Base-by-base conservation (phyloP, 2,113 vertebrate genomes). In the Larimichthys crocea region DNA sequence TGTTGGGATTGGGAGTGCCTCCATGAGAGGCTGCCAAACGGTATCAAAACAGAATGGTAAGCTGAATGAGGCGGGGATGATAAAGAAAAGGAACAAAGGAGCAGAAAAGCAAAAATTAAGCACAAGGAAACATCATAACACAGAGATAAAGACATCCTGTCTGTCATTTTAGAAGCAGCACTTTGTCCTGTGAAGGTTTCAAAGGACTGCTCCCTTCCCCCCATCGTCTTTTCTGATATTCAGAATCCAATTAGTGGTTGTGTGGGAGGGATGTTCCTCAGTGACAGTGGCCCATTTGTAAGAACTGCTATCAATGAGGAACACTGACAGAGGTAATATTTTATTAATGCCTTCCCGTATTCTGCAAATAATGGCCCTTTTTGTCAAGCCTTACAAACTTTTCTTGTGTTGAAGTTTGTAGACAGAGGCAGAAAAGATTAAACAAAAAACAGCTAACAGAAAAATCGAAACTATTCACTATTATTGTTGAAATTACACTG, bases 161-260 rank as follows among this genome's bases (percentile, higher is more conserved):
- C 44, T 42, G 59, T 42, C 73, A 74, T 60, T 80, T 44, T 29
- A 71, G 71, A 68, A 65, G 73, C 61, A 19, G 57, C 29, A 53
- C 67, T 68, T 65, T 71, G 62, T 31, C 49, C 68, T 60, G 40
- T 53, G 26, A 86, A 40, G 63, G 75, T 66, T 74, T 78, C 10
- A 71, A 86, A 63, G 70, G 35, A 55, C 48, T 16, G 49, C 72
- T 26, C 74, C 22, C 35, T 88, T 48, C 71, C 79, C 62, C 65
- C 76, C 61, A 46, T 46, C 82, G 57, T 76, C 15, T 40, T 40
- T 52, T 74, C 67, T 79, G 81, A 78, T 88, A 85, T 88, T 85
- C 88, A 85, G 22, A 85, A 86, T 88, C 83, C 83, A 89, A 85
- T 88, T 88, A 88, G 76, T 24, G 74, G 42, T 20, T 22, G 15